Evolutionary conservation across 2,113 vertebrate genomes (phyloP), one percentile per base, ranked within the genome.

Genomic region (Ochotona princeps): DNA sequence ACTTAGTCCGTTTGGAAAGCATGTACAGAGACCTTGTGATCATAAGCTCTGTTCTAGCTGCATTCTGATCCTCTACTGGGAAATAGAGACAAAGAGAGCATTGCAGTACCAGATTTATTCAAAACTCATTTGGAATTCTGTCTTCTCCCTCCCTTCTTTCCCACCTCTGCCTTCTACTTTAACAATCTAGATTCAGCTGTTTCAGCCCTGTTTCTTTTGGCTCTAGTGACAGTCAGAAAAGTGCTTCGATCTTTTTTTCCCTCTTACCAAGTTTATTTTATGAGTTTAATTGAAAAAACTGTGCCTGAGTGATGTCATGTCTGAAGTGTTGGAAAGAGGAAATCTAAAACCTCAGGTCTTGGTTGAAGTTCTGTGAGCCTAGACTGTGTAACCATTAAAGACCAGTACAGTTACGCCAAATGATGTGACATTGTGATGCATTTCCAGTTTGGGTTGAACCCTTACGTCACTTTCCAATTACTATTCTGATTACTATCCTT

Each of bases 291-390:
- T 98, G 97, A 90, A 75, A 91, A 57, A 98, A 97, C 94, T 96
- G 85, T 94, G 94, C 25, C 92, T 54, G 79, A 96, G 87, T 98
- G 98, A 97, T 91, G 92, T 97, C 96, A 97, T 97, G 96, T 95
- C 92, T 98, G 97, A 98, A 97, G 93, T 93, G 95, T 97, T 97
- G 96, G 90, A 93, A 94, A 38, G 93, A 96, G 91, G 96, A 97
- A 98, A 97, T 94, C 94, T 81, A 94, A 94, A 87, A 69, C 95
- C 95, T 76, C 70, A 87, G 38, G 67, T 84, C 83, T 87, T 57
- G 79, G 91, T 96, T 89, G 94, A 93, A 94, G 87, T 95, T 90
- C 18, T 54, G 4, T 87, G 92, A 92, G 65, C 76, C 93, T 87
- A 89, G 15, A 75, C 28, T 73, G 88, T 93, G 85, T 95, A 92